These are phyloP conservation scores for Blastobasis adustella DNA, from an alignment of 2,888 invertebrate genomes.

Conservation along the genomic window DNA sequence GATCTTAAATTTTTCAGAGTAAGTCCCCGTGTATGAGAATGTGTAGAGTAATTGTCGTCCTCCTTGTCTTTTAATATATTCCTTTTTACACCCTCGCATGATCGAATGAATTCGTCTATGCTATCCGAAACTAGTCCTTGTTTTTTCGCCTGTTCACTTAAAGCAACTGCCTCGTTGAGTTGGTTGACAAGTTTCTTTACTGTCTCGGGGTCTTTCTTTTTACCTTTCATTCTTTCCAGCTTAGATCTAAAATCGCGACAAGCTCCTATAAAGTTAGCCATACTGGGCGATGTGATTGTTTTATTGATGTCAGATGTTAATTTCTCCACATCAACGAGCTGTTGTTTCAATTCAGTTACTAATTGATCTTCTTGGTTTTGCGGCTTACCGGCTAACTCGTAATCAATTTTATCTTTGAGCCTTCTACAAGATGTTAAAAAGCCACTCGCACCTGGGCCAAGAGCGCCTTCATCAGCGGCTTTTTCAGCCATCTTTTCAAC, in stretches of 20 bases:
- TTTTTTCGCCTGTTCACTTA: slow-evolving; percentile 25
- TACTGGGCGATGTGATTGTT: slow-evolving; percentile 16
- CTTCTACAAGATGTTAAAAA: slow-evolving; percentile 25
- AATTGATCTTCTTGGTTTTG: slow-evolving; percentile 6
- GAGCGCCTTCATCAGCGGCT: slow-evolving; percentile 22
- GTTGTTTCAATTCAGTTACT: slow-evolving; percentile 19
- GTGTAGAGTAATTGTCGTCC: too few species aligned
- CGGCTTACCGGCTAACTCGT: not conserved
- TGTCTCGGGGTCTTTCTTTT: slow-evolving; percentile 6
- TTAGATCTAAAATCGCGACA: slow-evolving; percentile 29
- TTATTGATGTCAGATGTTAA: slow-evolving; percentile 18
- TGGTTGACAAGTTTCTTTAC: slow-evolving; percentile 19
- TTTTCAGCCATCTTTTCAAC: slow-evolving; percentile 24
- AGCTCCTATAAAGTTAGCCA: slow-evolving; percentile 23
- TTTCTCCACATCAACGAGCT: slow-evolving; percentile 20
- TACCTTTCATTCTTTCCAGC: slow-evolving; percentile 16
- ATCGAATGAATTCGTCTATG: slow-evolving; percentile 27
- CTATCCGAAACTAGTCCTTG: slow-evolving; percentile 24
- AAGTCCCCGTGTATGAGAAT: too few species aligned
- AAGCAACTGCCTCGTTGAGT: slow-evolving; percentile 23
- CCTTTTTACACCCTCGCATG: slow-evolving; percentile 29
- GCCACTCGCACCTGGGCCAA: slow-evolving; percentile 20
- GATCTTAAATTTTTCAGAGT: slow-evolving; percentile 16
- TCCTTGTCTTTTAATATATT: too few species aligned
- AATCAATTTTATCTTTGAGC: slow-evolving; percentile 23